Conservation (phyloP, 2,888 invertebrate species). For the Lasioglossum morio region DNA sequence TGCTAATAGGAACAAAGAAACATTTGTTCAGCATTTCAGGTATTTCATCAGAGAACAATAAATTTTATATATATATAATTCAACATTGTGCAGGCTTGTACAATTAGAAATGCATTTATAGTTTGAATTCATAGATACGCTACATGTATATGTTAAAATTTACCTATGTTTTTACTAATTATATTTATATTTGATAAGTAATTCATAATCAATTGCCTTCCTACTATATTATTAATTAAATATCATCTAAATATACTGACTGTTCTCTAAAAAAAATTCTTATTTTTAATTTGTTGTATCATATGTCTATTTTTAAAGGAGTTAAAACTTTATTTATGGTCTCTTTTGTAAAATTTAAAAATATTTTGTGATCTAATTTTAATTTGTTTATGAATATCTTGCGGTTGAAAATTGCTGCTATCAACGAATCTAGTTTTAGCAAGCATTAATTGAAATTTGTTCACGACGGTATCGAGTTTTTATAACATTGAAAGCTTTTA, state of each 20-base stretch:
- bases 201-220: neutral
- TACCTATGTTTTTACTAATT: neutral
- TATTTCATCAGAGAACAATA: neutral
- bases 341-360: neutral
- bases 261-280: neutral
- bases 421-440: neutral
- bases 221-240: neutral
- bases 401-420: neutral
- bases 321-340: neutral
- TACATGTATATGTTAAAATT: neutral
- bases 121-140: neutral
- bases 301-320: neutral
- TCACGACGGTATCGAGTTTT: neutral
- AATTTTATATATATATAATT: neutral
- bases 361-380: neutral
- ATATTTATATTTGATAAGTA: neutral
- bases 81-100: neutral
- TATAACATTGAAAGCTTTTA: neutral
- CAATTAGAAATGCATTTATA: neutral
- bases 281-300: neutral
- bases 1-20: neutral
- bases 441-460: neutral
- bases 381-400: neutral
- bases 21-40: neutral
- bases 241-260: neutral